Base-by-base conservation (phyloP, 2,888 invertebrate genomes). In the Clivina fossor region DNA sequence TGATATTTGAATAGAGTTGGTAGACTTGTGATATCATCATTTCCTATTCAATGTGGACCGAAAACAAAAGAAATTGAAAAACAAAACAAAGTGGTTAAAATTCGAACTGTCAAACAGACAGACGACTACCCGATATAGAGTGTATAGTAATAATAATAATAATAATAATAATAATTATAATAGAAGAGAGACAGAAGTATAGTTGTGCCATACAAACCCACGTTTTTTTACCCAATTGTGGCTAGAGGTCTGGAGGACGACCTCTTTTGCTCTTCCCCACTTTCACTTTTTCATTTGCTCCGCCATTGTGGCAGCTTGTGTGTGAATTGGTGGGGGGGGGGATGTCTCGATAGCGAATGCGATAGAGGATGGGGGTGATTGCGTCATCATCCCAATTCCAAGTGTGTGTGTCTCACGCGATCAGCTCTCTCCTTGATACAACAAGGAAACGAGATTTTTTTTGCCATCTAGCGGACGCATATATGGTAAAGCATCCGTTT, bases 371-470 rank as follows among this genome's bases (percentile, higher is more conserved):
- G n/a, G n/a, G n/a, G n/a, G n/a, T n/a, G n/a, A n/a, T n/a, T n/a
- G n/a, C n/a, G n/a, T n/a, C n/a, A n/a, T n/a, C n/a, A n/a, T n/a
- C n/a, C n/a, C n/a, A n/a, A n/a, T n/a, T n/a, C n/a, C n/a, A n/a
- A 40, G 47, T 43, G 41, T 49, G 38, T 18, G 18, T 49, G 49
- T 49, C 41, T 28, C 43, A 28, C 24, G 49, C 40, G 46, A 28
- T 32, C 50, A 35, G 47, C 53, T 33, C 37, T 49, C 32, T 58
- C 57, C 49, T 53, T 58, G 58, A 58, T 55, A 58, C 44, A 58
- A 58, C 55, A 58, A 58, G 54, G 58, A 57, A 48, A 58, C 57
- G 53, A 58, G 53, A 57, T 53, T 53, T 49, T n/a, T 53, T 37
- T 51, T 53, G 57, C 57, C 50, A 50, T 41, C 50, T 50, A 50